Conservation (phyloP, 2,113 vertebrate species). For the Etheostoma spectabile region DNA sequence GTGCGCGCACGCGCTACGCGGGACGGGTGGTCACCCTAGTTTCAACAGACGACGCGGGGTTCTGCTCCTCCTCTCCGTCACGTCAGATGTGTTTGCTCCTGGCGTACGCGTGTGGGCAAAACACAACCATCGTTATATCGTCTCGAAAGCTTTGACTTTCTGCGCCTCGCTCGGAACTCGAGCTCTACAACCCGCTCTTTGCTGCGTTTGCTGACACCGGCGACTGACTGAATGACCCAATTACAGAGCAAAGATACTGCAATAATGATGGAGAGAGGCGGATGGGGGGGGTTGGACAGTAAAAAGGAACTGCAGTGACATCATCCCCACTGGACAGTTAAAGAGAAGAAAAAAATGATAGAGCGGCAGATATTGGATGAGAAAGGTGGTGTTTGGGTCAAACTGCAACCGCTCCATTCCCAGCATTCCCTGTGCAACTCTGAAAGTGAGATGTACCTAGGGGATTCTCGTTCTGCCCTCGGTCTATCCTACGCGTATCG, state of each 20-base stretch:
- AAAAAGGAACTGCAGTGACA: slow-evolving; percentile 7
- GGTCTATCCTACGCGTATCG: too few species aligned
- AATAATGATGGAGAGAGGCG: neutral
- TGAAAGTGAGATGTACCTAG: slow-evolving; percentile 2
- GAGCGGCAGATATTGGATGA: neutral
- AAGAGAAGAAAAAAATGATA: neutral
- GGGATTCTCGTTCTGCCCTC: too few species aligned
- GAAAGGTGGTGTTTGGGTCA: neutral
- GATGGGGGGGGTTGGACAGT: neutral
- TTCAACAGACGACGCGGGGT: neutral
- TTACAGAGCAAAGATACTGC: slow-evolving; percentile 42
- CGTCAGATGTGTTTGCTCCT: slow-evolving; percentile 1
- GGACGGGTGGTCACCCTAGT: too few species aligned
- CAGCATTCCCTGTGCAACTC: neutral
- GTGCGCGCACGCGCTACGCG: too few species aligned
- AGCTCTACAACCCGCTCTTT: neutral
- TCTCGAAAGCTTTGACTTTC: neutral
- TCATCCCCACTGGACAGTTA: neutral
- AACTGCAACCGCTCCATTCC: neutral
- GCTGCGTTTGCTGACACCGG: slow-evolving; percentile 23
- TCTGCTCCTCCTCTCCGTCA: slow-evolving; percentile 10
- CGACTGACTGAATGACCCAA: slow-evolving; percentile 44
- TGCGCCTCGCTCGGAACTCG: neutral
- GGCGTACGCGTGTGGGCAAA: neutral
- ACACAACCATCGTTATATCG: neutral